Conservation (phyloP, 2,113 vertebrate species). For the Larimichthys crocea region DNA sequence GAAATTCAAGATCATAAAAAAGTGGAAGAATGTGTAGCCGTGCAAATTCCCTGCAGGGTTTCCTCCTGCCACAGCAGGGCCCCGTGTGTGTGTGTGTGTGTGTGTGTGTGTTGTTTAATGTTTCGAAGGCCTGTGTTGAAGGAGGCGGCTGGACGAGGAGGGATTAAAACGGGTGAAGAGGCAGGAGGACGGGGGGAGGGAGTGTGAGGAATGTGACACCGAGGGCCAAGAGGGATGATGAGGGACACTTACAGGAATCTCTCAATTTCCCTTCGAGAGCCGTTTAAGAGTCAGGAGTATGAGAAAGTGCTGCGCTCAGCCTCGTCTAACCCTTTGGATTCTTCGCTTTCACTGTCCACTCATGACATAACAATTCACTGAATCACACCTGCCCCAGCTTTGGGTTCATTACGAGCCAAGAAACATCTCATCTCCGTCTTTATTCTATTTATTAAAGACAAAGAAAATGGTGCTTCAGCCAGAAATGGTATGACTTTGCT, state of each 20-base stretch:
- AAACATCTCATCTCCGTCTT: constrained; percentile 24
- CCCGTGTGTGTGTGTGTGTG: constrained; percentile 1
- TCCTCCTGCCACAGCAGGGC: constrained; percentile 47
- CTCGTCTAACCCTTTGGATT: constrained; percentile 22
- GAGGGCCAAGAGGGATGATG: constrained; percentile 62
- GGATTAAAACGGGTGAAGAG: constrained; percentile 42
- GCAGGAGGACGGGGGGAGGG: background rate
- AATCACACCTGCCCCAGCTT: constrained; percentile 34
- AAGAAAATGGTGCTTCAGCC: background rate
- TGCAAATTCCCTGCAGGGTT: constrained; percentile 37
- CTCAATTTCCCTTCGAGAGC: constrained; percentile 67
- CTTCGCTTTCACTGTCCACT: constrained; percentile 36
- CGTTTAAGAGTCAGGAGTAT: constrained; percentile 50
- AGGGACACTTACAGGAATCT: constrained; percentile 74
- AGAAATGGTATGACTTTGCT: background rate
- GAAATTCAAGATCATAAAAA: constrained; percentile 12
- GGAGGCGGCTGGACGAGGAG: constrained; percentile 24
- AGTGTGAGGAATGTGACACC: constrained; percentile 73
- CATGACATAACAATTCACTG: constrained; percentile 21
- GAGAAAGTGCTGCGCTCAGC: constrained; percentile 18
- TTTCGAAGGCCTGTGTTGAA: constrained; percentile 47
- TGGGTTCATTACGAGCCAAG: constrained; percentile 33
- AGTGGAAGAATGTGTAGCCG: constrained; percentile 33
- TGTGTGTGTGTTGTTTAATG: constrained; percentile 48
- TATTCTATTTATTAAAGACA: background rate